Conservation (phyloP, 2,113 vertebrate species). For the Pterocles gutturalis region DNA sequence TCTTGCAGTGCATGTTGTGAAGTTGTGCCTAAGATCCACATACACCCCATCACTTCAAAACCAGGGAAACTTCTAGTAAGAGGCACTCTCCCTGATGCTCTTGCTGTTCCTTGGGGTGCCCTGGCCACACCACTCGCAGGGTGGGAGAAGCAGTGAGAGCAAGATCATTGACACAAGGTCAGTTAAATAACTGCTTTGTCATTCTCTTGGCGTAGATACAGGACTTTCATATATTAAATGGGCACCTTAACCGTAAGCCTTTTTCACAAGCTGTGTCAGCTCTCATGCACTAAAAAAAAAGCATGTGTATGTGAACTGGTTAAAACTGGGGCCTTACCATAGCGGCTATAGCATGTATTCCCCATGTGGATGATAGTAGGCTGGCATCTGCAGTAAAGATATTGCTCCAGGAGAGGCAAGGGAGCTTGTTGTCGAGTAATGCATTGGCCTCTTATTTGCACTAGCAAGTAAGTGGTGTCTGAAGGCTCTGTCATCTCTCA, state of each 20-base stretch:
- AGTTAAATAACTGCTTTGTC: background rate
- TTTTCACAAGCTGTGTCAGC: background rate
- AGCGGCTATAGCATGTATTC: background rate
- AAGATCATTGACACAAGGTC: rapidly evolving
- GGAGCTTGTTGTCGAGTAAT: background rate
- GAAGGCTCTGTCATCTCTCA: background rate
- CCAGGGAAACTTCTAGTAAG: background rate
- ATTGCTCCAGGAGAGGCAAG: background rate
- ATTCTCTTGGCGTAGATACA: background rate
- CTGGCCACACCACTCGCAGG: too few relatives aligned
- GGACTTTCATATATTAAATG: background rate
- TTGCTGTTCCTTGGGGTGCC: background rate
- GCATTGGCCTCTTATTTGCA: background rate
- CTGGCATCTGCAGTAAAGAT: background rate
- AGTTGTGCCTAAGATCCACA: background rate
- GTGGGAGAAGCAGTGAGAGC: background rate
- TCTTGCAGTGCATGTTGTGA: background rate
- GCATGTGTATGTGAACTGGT: background rate
- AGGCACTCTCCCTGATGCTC: background rate
- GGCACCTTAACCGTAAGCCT: background rate
- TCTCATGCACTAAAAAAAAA: background rate
- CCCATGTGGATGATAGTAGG: background rate
- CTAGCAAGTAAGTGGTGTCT: background rate
- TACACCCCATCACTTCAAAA: background rate
- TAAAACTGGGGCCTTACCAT: background rate